These are phyloP conservation scores for Ethmia dodecea DNA, from an alignment of 2,888 invertebrate genomes.

Conservation along the genomic window DNA sequence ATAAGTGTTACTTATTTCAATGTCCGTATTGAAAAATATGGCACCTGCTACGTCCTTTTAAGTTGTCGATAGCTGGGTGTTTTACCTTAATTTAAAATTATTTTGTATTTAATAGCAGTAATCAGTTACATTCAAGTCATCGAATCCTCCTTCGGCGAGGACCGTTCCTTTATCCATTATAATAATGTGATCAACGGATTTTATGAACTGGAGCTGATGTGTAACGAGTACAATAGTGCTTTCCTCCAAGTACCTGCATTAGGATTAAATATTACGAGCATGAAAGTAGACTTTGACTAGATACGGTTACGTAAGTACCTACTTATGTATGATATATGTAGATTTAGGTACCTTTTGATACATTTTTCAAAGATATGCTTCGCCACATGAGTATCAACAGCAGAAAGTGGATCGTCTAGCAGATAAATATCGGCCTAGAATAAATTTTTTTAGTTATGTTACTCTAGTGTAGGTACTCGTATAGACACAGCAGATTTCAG, in stretches of 20 bases:
- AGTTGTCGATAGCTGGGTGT: too few relatives aligned
- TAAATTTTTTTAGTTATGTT: too few relatives aligned
- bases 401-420: conserved; percentile 86
- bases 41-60: too few relatives aligned
- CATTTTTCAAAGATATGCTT: conserved; percentile 84
- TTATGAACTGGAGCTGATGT: conserved; percentile 89
- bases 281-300: not conserved
- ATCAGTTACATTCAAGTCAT: conserved; percentile 53
- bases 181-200: conserved; percentile 79
- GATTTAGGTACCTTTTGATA: conserved; percentile 61
- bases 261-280: conserved; percentile 1
- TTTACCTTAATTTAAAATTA: too few relatives aligned
- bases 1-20: too few relatives aligned
- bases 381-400: conserved; percentile 85
- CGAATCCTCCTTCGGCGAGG: conserved; percentile 51
- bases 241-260: conserved; percentile 70
- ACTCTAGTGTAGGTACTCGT: too few relatives aligned
- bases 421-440: conserved; percentile 83
- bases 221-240: conserved; percentile 88
- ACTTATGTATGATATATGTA: not conserved
- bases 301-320: not conserved
- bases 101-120: too few relatives aligned
- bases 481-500: too few relatives aligned
- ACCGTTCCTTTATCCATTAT: conserved; percentile 61
- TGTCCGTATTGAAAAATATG: too few relatives aligned